phyloP scores from a whole-genome alignment of 2,888 invertebrate genomes.

The Pterostichus niger region DNA sequence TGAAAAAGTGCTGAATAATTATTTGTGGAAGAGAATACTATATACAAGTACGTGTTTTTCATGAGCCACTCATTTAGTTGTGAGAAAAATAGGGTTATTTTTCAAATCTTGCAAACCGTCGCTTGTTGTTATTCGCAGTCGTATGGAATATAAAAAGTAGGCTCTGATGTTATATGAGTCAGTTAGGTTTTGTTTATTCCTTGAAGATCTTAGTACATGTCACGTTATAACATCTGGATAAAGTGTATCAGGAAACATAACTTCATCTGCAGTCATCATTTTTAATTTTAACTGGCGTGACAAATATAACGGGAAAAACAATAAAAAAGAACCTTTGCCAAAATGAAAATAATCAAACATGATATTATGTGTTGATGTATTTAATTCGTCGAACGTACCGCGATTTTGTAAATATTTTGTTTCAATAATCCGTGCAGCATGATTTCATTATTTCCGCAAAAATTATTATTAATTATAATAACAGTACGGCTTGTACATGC shows the following conservation, averaged over 20 bases:
- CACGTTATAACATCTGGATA: conserved; percentile 56
- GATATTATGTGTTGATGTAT: conserved; percentile 54
- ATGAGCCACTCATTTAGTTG: conserved; percentile 6
- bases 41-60: conserved; percentile 33
- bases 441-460: conserved; percentile 66
- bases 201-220: conserved; percentile 51
- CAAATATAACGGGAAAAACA: conserved; percentile 43
- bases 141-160: conserved; percentile 22
- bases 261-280: conserved; percentile 54
- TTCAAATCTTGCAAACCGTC: background rate
- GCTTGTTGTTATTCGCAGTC: background rate
- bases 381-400: conserved; percentile 49
- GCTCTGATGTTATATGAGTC: conserved; percentile 35
- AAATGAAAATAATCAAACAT: conserved; percentile 62
- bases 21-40: conserved; percentile 19
- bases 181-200: conserved; percentile 55
- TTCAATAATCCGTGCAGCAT: conserved; percentile 59
- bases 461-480: conserved; percentile 67
- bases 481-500: conserved; percentile 46
- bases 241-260: conserved; percentile 62
- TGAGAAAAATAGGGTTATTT: conserved; percentile 46
- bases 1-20: background rate
- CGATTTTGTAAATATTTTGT: conserved; percentile 63
- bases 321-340: conserved; percentile 47
- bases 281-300: conserved; percentile 50